Percentiles rank a stretch among this genome's conserved stretches.
Conservation (phyloP, 2,113 vertebrate species). For the Crotophaga sulcirostris region DNA sequence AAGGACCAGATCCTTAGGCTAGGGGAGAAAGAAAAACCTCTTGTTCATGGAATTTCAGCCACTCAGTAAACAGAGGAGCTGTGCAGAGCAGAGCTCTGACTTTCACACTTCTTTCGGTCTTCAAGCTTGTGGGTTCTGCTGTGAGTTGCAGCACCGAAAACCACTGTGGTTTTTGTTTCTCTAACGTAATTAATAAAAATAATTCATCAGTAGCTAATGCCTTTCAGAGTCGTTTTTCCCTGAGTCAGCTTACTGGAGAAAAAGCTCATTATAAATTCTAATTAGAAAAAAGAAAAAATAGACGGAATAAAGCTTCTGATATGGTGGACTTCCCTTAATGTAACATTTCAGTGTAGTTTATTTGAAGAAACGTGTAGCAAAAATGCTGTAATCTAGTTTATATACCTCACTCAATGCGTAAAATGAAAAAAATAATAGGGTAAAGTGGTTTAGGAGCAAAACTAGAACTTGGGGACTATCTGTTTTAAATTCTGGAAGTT, state of each 20-base stretch:
- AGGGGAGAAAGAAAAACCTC: not conserved
- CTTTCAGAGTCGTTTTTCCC: conserved; percentile 18
- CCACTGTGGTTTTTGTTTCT: conserved; percentile 8
- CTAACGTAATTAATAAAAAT: conserved; percentile 47
- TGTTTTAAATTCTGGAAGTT: not conserved
- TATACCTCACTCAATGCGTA: not conserved
- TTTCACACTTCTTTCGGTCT: not conserved
- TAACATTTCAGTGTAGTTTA: not conserved
- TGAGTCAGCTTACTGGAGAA: conserved; percentile 5
- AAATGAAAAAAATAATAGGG: not conserved
- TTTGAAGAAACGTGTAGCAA: not conserved
- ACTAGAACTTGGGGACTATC: not conserved
- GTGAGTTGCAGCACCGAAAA: not conserved
- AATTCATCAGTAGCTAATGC: conserved; percentile 24
- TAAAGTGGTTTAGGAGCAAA: not conserved
- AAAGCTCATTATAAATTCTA: conserved; percentile 2
- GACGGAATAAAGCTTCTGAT: not conserved
- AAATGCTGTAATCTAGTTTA: not conserved
- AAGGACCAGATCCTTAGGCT: conserved; percentile 11
- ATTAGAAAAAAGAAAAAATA: not conserved
- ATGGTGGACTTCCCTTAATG: not conserved
- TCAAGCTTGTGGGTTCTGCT: not conserved
- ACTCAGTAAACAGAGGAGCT: not conserved
- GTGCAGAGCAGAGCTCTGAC: not conserved
- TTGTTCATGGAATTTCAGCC: not conserved